Percentiles rank a stretch among this genome's conserved stretches.
Conservation (phyloP, 2,797 vertebrate species). For the Scyliorhinus canicula region DNA sequence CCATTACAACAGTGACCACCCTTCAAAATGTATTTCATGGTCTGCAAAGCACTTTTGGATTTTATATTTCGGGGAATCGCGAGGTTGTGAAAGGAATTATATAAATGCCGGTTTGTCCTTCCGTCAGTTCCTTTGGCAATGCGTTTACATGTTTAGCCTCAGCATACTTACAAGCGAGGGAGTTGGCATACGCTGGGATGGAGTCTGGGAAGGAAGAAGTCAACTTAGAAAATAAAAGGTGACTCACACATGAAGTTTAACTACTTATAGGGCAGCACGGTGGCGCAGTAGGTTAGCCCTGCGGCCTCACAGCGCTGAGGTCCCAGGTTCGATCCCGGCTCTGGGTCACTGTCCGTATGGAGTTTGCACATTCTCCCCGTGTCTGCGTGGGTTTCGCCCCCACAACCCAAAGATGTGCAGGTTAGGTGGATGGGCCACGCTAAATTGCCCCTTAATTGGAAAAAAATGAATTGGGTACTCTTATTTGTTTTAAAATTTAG, state of each 20-base stretch:
- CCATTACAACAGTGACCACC: not conserved
- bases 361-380: too few species aligned
- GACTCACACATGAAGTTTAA: not conserved
- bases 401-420: too few species aligned
- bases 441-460: too few species aligned
- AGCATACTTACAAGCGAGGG: not conserved
- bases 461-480: too few species aligned
- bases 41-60: not conserved
- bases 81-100: not conserved
- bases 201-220: not conserved
- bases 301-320: too few species aligned
- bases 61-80: not conserved
- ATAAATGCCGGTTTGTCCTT: not conserved
- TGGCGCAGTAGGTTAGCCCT: too few species aligned
- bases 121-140: not conserved
- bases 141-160: not conserved
- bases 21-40: not conserved
- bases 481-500: too few species aligned
- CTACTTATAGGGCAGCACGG: too few species aligned
- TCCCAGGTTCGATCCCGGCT: too few species aligned
- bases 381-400: too few species aligned
- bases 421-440: too few species aligned
- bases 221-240: not conserved
- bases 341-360: too few species aligned
- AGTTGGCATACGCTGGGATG: not conserved